A percentile compares a stretch with the other conserved stretches of the same genome.
These are phyloP conservation scores for Zosterops hypoxanthus DNA, from an alignment of 2,113 vertebrate species.

Conservation along the genomic window DNA sequence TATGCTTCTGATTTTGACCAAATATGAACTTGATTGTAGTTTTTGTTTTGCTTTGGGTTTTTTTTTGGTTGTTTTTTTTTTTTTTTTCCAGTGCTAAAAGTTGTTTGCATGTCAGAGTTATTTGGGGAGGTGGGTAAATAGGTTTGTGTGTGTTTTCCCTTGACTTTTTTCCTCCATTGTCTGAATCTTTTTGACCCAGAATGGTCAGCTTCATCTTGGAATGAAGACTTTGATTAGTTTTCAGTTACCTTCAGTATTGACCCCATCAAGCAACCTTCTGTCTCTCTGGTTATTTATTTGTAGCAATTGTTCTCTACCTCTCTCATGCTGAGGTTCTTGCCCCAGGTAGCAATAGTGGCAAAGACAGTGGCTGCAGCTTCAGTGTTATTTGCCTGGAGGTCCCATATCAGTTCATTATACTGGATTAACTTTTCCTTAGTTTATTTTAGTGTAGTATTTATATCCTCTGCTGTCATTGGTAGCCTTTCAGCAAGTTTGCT, in stretches of 20 bases:
- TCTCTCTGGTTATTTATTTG: background rate
- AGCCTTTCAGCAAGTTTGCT: background rate
- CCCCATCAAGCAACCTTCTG: background rate
- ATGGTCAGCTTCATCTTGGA: background rate
- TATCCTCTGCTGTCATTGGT: background rate
- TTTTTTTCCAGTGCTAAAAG: background rate
- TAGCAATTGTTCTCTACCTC: background rate
- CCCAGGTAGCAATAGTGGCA: background rate
- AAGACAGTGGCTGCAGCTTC: background rate
- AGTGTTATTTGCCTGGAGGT: rapidly evolving
- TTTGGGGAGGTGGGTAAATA: background rate
- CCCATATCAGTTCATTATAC: background rate
- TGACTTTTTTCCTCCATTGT: background rate
- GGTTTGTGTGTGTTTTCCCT: background rate
- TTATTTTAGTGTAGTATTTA: background rate
- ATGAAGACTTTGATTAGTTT: background rate
- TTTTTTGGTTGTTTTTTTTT: background rate
- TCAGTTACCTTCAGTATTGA: background rate
- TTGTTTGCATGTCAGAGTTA: background rate
- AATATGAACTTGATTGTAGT: background rate
- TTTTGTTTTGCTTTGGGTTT: background rate
- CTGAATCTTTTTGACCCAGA: background rate
- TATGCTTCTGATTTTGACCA: background rate
- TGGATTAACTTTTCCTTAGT: background rate
- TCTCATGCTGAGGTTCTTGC: background rate